Percentiles rank a stretch among this genome's conserved stretches.
These are phyloP conservation scores for Danio jaintianensis DNA, from an alignment of 2,797 vertebrate genomes.

Conservation along the genomic window DNA sequence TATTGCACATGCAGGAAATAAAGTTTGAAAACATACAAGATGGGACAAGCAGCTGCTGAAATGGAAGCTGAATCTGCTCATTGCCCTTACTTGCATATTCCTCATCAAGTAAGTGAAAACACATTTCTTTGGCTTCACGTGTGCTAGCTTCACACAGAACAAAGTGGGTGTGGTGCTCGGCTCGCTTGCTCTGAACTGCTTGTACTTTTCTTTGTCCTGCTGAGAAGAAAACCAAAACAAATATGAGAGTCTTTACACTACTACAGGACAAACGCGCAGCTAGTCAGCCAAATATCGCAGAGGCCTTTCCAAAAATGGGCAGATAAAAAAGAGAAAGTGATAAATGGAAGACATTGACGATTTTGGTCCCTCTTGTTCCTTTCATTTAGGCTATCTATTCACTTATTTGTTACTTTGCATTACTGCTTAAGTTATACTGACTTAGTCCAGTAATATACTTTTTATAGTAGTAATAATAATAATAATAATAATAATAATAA, in stretches of 20 bases:
- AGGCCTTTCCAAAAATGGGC: too few species aligned
- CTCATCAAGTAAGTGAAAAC: constrained; percentile 10
- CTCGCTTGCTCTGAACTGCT: constrained; percentile 41
- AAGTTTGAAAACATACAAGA: constrained; percentile 34
- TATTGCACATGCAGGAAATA: not conserved
- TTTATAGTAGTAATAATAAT: too few species aligned
- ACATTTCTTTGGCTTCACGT: not conserved
- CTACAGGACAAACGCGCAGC: too few species aligned
- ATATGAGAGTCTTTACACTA: not conserved
- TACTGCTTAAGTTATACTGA: too few species aligned
- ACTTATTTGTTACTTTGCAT: too few species aligned
- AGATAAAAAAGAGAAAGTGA: too few species aligned
- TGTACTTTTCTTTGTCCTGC: constrained; percentile 56
- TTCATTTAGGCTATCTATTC: too few species aligned
- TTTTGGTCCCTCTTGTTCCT: too few species aligned
- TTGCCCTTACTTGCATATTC: constrained; percentile 24
- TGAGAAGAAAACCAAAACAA: constrained; percentile 60
- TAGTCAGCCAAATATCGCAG: too few species aligned
- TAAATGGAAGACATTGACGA: too few species aligned
- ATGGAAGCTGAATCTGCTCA: not conserved
- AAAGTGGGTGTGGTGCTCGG: constrained; percentile 62
- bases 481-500: too few species aligned
- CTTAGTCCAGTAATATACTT: too few species aligned
- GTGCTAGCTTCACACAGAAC: constrained; percentile 32
- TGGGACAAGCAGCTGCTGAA: constrained; percentile 21